Evolutionary conservation across 1,140 invertebrate genomes (phyloP).

Genomic region (Atopsyche davidsoni): DNA sequence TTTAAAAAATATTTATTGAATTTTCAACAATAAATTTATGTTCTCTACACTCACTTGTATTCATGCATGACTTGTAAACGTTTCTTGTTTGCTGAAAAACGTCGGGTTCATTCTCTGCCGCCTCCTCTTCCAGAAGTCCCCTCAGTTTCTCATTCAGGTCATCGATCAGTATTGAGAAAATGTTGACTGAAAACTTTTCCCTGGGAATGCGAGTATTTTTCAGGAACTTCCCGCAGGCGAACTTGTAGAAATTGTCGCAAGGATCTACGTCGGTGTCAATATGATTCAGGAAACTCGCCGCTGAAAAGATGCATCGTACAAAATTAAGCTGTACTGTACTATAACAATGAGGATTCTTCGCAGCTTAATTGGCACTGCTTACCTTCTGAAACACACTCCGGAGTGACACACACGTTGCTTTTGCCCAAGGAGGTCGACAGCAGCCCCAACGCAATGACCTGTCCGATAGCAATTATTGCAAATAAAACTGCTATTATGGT

Average conservation of each 20-base stretch:
- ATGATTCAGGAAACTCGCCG: constrained; percentile 61
- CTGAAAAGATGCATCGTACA: constrained; percentile 34
- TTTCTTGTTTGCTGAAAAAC: constrained; percentile 71
- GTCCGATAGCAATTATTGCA: background rate
- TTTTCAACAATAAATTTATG: background rate
- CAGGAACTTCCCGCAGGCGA: constrained; percentile 71
- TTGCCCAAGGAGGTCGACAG: background rate
- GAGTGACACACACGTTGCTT: constrained; percentile 48
- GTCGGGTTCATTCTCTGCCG: constrained; percentile 56
- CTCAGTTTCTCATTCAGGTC: constrained; percentile 72
- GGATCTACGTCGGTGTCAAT: constrained; percentile 72
- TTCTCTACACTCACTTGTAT: constrained; percentile 61
- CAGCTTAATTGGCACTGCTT: constrained; percentile 9
- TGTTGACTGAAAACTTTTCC: constrained; percentile 71
- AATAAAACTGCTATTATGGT: constrained; percentile 2
- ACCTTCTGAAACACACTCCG: constrained; percentile 63
- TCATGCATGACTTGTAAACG: constrained; percentile 80
- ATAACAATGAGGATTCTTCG: background rate
- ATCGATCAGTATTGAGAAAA: constrained; percentile 74
- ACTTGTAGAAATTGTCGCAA: constrained; percentile 86
- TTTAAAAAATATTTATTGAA: too few relatives aligned
- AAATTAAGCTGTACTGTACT: background rate
- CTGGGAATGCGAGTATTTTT: constrained; percentile 69
- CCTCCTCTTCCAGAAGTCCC: constrained; percentile 64
- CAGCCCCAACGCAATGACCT: constrained; percentile 4